Base-by-base conservation (phyloP, 2,797 vertebrate genomes). In the Sphaeramia orbicularis region DNA sequence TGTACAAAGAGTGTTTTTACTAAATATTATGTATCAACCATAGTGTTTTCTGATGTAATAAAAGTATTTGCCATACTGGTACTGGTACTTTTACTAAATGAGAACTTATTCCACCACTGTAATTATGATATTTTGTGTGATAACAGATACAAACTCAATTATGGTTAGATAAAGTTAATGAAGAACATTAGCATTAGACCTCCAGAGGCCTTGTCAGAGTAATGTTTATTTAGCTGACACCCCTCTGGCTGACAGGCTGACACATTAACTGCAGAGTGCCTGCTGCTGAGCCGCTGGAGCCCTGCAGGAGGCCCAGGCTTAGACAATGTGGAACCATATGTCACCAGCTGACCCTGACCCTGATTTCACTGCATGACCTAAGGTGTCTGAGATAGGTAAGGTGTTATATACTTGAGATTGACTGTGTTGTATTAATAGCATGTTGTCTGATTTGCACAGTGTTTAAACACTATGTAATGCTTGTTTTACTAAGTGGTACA, bases 281-380 rank as follows among this genome's bases (percentile, higher is more conserved):
- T 74, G 70, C 43, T 12, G 41, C 30, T 65, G 74, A 78, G 65
- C 58, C 56, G 15, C 21, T 56, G 54, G 35, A 61, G 68, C 52
- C 40, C 60, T 2, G 61, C 71, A 60, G 61, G 72, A 49, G 71
- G 70, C 70, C 56, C 53, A 0, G 65, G 66, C 62, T 76, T 43
- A 83, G 83, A 83, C 65, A 53, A 6, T 0, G 5, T 68, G 84
- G 80, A 76, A 71, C 75, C 80, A 45, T 12, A 71, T 50, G 55
- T 72, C 72, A 73, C 18, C 45, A 24, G 50, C 19, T 11, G 2
- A 65, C 43, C 50, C 40, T 42, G 24, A 14, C 65, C 43, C 6
- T 16, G 44, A 47, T 58, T 58, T 63, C 41, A 57, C 36, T 4
- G 13, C 40, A 37, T 42, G 63, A 63, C 37, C 59, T 9, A 1